Base-by-base conservation (phyloP, 1,140 invertebrate genomes). In the Glossosoma conforme region DNA sequence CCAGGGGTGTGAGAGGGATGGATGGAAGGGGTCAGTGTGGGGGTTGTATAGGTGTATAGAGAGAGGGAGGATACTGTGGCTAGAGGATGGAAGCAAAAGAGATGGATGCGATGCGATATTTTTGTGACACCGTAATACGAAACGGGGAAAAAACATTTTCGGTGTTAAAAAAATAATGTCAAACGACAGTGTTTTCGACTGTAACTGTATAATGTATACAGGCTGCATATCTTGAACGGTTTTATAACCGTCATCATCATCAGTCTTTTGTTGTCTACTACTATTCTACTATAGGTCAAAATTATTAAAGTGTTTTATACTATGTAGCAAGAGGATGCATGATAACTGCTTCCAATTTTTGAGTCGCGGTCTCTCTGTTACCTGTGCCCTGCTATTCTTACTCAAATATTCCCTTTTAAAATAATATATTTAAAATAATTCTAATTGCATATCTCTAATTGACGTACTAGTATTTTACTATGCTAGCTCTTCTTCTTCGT, bases 1-100 rank as follows among this genome's bases (percentile, higher is more conserved):
- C 9, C n/a, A 18, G 28, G 30, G 42, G 41, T 41, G 47, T 41
- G 37, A 24, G n/a, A 49, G 20, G 18, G n/a, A 24, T 15, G 19
- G 24, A 24, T 17, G 10, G 15, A 11, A 17, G 33, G 21, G 15
- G 21, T 25, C 14, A n/a, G 17, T 30, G 20, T 32, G 25, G 3
- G n/a, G 38, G 10, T 41, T 24, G 2, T 19, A n/a, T 15, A n/a
- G 15, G 11, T 11, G 15, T 13, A 33, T 33, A 13, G n/a, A 33
- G n/a, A 15, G 15, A 33, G 15, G 32, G 32, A 13, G 11, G 32
- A 15, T 15, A 5, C 32, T 33, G 25, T 28, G 25, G 3, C n/a
- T 33, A 3, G 15, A 20, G 37, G 37, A 40, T 14, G 18, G 21
- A 40, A 40, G 21, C 20, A 21, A 21, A 40, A 40, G 21, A 40